Evolutionary conservation across 2,113 vertebrate genomes (phyloP).

Genomic region (Benitochromis conjunctus): DNA sequence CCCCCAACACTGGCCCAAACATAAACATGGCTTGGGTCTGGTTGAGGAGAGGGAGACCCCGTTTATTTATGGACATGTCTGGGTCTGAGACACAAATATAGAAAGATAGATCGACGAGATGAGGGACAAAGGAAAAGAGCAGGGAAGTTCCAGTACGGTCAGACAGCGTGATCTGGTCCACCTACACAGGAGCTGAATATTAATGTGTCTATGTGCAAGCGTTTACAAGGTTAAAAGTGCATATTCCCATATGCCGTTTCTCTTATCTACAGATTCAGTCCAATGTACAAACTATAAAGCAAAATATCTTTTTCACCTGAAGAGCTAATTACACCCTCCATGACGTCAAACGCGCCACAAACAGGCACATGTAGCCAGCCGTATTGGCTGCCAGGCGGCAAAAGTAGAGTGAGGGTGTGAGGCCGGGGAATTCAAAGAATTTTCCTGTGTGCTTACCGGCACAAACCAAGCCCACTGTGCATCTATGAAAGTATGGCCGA

Average conservation of each 20-base stretch:
- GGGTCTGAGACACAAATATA: slow-evolving; percentile 66
- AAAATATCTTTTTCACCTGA: not conserved
- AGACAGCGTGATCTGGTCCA: slow-evolving; percentile 35
- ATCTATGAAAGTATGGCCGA: slow-evolving; percentile 47
- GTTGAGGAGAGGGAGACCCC: slow-evolving; percentile 52
- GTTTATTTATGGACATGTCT: slow-evolving; percentile 79
- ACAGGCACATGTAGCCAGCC: slow-evolving; percentile 13
- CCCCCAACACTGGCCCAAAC: slow-evolving; percentile 44
- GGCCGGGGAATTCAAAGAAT: slow-evolving; percentile 61
- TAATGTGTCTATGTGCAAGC: not conserved
- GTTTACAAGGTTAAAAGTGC: not conserved
- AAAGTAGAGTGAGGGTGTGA: slow-evolving; percentile 53
- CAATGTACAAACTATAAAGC: slow-evolving; percentile 37
- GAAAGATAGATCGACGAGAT: slow-evolving; percentile 59
- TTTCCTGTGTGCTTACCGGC: slow-evolving; percentile 37
- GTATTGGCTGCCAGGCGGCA: slow-evolving; percentile 30
- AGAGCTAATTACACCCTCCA: slow-evolving; percentile 26
- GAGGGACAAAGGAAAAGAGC: slow-evolving; percentile 43
- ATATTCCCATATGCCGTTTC: not conserved
- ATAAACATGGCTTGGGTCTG: slow-evolving; percentile 69
- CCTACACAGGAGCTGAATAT: slow-evolving; percentile 29
- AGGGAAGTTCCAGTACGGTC: slow-evolving; percentile 19
- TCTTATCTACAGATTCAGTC: slow-evolving; percentile 34
- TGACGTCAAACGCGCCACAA: slow-evolving; percentile 60
- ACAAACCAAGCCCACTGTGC: slow-evolving; percentile 45